Conservation (phyloP, 2,113 vertebrate species). For the Chaetura pelagica region DNA sequence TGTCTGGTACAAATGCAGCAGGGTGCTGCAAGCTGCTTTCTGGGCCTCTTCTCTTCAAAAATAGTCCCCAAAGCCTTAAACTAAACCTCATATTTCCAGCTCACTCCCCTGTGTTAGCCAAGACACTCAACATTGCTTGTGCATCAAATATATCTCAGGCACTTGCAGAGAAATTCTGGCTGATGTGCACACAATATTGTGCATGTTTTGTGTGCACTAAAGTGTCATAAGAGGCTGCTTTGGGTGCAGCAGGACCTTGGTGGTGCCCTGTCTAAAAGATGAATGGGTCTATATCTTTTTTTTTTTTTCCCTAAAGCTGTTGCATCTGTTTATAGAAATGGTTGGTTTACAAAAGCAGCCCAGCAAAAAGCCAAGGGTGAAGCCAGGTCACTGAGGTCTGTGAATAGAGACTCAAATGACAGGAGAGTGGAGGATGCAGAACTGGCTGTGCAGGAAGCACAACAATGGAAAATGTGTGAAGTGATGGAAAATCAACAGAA, state of each 20-base stretch:
- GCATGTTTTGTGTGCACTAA: rapidly evolving
- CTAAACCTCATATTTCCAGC: not conserved
- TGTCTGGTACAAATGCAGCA: rapidly evolving
- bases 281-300: not conserved
- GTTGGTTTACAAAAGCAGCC: conserved; percentile 13
- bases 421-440: not conserved
- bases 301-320: not conserved
- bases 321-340: conserved; percentile 2
- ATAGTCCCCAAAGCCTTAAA: not conserved
- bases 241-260: not conserved
- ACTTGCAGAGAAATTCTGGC: not conserved
- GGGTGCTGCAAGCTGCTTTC: not conserved
- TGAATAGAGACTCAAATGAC: not conserved
- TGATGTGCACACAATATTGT: rapidly evolving
- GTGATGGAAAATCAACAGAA: not conserved
- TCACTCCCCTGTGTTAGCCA: not conserved
- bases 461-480: not conserved
- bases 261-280: not conserved
- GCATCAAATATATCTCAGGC: not conserved
- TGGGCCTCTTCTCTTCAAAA: not conserved
- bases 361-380: conserved; percentile 32
- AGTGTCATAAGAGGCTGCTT: not conserved
- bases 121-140: not conserved
- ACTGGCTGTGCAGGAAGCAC: not conserved
- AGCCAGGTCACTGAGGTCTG: not conserved